Conservation (phyloP, 30 jellyfish, hydroid and myxozoan genomes). For the Chrysaora quinquecirrha region DNA sequence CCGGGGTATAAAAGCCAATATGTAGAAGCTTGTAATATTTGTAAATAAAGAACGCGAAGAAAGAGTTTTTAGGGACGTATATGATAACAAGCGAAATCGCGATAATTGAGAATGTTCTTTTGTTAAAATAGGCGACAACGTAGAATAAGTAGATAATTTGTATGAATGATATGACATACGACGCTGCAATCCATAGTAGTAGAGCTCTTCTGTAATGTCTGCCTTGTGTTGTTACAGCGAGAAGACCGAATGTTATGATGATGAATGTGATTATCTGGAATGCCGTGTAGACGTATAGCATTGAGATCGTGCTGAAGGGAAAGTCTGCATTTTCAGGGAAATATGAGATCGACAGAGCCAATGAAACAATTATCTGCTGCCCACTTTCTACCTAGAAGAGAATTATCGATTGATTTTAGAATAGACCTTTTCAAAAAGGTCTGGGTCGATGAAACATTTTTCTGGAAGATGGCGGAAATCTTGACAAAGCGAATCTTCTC, state of each 20-base stretch:
- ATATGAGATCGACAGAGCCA: slow-evolving; percentile 54
- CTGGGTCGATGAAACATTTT: no score
- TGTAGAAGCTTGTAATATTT: slow-evolving; percentile 31
- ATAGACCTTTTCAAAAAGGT: no score
- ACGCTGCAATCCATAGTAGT: slow-evolving; percentile 26
- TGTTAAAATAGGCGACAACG: slow-evolving; percentile 61
- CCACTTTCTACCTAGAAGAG: slow-evolving; percentile 68
- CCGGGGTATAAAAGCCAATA: slow-evolving; percentile 44
- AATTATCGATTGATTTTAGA: no score
- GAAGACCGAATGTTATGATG: slow-evolving; percentile 35
- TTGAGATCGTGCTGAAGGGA: slow-evolving; percentile 47
- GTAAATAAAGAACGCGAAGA: slow-evolving; percentile 41
- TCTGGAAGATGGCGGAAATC: no score
- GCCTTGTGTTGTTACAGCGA: slow-evolving; percentile 66
- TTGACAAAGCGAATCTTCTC: no score
- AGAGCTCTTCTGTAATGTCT: slow-evolving; percentile 32
- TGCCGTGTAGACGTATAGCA: slow-evolving; percentile 46
- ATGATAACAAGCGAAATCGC: slow-evolving; percentile 51
- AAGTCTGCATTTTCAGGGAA: slow-evolving; percentile 22
- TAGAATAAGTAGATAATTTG: slow-evolving; percentile 52
- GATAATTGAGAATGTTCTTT: slow-evolving; percentile 32
- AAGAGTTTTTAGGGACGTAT: slow-evolving; percentile 61
- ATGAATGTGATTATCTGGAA: slow-evolving; percentile 42
- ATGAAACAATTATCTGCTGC: slow-evolving; percentile 62
- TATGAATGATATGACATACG: slow-evolving; percentile 17